These are phyloP conservation scores for Cheilosia vernalis DNA, from an alignment of 2,888 invertebrate genomes.

Conservation along the genomic window DNA sequence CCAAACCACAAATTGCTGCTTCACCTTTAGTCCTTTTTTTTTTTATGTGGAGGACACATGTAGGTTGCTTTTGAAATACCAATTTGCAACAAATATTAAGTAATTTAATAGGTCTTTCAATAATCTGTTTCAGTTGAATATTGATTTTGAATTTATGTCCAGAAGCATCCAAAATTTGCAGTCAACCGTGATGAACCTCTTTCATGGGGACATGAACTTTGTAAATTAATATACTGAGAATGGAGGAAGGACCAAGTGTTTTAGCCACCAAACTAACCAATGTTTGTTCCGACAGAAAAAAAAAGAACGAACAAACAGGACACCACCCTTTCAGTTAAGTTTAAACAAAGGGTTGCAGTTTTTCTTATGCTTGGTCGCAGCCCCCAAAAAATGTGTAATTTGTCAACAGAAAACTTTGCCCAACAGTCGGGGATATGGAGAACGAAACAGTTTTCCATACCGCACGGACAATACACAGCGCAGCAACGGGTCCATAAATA, in stretches of 20 bases:
- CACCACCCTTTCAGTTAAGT: conserved; percentile 8
- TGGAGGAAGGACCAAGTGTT: background rate
- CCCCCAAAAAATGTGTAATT: conserved; percentile 2
- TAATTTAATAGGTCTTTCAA: background rate
- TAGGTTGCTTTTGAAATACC: background rate
- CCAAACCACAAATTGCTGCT: conserved; percentile 21
- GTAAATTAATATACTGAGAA: background rate
- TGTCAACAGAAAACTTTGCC: background rate
- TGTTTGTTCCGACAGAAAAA: background rate
- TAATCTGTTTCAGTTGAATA: too few relatives aligned
- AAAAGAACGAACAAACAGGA: background rate
- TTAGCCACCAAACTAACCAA: conserved; percentile 17
- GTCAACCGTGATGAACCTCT: background rate
- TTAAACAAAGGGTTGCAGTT: background rate
- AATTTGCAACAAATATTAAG: background rate
- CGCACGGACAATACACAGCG: background rate
- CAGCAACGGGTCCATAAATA: conserved; percentile 48
- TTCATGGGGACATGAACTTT: conserved; percentile 1
- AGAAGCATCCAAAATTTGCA: background rate
- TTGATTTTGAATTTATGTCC: background rate
- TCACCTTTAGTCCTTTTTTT: background rate
- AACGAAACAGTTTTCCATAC: conserved; percentile 1
- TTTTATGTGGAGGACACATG: background rate
- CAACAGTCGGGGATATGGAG: conserved; percentile 13
- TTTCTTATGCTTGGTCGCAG: background rate